Conservation (phyloP, 2,888 invertebrate genomes). For the Bugula neritina region DNA sequence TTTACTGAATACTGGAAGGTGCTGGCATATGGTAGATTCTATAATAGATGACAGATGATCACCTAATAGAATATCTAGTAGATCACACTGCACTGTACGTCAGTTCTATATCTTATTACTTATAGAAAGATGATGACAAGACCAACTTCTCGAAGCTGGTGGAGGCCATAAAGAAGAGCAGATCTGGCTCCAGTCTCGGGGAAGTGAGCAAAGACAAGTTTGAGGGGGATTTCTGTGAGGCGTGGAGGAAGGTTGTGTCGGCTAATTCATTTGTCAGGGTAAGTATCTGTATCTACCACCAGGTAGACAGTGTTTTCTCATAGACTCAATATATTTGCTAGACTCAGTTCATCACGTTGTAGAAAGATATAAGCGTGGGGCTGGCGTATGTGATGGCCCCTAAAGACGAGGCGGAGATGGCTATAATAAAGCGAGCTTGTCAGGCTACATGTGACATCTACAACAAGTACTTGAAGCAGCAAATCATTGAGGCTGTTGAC, state of each 20-base stretch:
- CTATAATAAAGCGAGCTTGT: conserved; percentile 84
- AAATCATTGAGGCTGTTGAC: conserved; percentile 97
- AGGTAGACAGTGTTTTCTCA: too few species aligned
- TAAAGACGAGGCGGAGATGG: conserved; percentile 87
- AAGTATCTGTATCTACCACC: conserved; percentile 35
- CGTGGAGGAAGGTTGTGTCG: conserved; percentile 76
- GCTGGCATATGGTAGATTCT: too few species aligned
- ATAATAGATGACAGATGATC: too few species aligned
- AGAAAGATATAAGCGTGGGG: conserved; percentile 71
- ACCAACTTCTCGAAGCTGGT: conserved; percentile 68
- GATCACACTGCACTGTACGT: too few species aligned
- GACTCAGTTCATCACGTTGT: too few species aligned
- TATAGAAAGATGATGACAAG: conserved; percentile 69
- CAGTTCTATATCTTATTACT: too few species aligned
- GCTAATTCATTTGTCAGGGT: conserved; percentile 73
- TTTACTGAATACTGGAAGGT: too few species aligned
- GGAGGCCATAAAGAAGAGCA: conserved; percentile 76
- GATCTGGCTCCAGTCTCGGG: conserved; percentile 80
- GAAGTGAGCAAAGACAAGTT: conserved; percentile 88
- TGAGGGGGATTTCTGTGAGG: conserved; percentile 84
- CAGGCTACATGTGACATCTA: conserved; percentile 89
- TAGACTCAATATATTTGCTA: too few species aligned
- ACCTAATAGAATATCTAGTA: too few species aligned
- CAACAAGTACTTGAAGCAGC: conserved; percentile 90
- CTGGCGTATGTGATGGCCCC: conserved; percentile 83